A percentile compares a stretch with the other conserved stretches of the same genome.
phyloP scores from a whole-genome alignment of 1,140 invertebrate species.

The Cardiocondyla obscurior region DNA sequence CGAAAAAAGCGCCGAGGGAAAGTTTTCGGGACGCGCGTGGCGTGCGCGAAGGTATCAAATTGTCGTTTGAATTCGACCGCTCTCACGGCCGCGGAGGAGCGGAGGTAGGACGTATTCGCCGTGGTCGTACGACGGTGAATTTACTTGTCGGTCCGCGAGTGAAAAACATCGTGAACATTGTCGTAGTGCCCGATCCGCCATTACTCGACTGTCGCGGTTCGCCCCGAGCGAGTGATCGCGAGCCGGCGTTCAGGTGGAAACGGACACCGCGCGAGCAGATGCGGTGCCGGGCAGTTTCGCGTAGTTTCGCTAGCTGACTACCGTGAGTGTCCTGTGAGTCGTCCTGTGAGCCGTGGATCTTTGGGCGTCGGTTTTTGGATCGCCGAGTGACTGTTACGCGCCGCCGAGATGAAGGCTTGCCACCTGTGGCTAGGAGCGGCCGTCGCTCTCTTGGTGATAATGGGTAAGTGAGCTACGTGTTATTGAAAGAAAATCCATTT shows the following conservation, averaged over 20 bases:
- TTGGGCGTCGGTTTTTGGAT: not conserved
- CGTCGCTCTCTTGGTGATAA: conserved; percentile 64
- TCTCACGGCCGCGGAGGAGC: conserved; percentile 3
- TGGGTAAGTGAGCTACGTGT: conserved; percentile 69
- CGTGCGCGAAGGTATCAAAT: conserved; percentile 2
- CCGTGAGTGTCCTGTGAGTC: too few species aligned
- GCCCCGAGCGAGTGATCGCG: not conserved
- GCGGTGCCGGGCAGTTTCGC: not conserved
- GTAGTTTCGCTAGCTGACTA: not conserved
- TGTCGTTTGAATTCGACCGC: conserved; percentile 1
- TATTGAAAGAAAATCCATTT: too few species aligned
- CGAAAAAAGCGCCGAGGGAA: conserved; percentile 1
- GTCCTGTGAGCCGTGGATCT: not conserved
- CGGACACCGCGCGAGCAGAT: too few species aligned
- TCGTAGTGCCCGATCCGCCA: not conserved
- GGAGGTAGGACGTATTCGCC: not conserved
- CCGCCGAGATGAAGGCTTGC: conserved; percentile 67
- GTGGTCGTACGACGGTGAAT: too few species aligned
- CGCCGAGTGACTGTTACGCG: not conserved
- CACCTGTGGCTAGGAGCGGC: conserved; percentile 74
- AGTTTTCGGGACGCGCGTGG: conserved; percentile 19
- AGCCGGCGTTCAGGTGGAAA: too few species aligned
- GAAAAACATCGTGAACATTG: too few species aligned
- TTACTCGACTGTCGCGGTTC: not conserved
- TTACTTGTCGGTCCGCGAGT: too few species aligned